Base-by-base conservation (phyloP, 2,113 vertebrate species). In the Sphaerodactylus townsendi region DNA sequence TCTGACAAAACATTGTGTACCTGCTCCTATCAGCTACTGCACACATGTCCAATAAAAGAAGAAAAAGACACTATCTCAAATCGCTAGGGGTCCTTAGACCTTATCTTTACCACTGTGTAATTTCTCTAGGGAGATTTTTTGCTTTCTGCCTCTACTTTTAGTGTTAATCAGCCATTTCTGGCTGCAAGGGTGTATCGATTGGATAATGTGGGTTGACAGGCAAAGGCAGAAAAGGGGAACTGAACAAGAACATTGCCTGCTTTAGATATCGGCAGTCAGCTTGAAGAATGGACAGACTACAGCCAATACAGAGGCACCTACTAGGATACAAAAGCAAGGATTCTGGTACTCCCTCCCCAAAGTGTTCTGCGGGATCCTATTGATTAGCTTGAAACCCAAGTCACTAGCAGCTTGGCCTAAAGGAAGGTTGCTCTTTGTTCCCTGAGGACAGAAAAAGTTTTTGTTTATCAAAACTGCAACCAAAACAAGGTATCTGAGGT, bases 81-180 rank as follows among this genome's bases (percentile, higher is more conserved):
- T 85, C 76, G 5, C 81, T 37, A 50, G 66, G 75, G 81, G 46
- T 39, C 85, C 85, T 59, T 82, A 77, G 66, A 0, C 33, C 87
- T 89, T 84, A 84, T 87, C 80, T 89, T 83, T 37, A 3, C 5
- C 65, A 50, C 3, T 80, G 41, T 59, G 62, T 70, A 65, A 70
- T 62, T n/a, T 80, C 86, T 81, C 88, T 1, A 35, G 28, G 2
- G 71, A 81, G 68, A 75, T 87, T 90, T 87, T 82, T 35, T 79
- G 74, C 74, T 86, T 87, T 72, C 35, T 82, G 3, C 2, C 56
- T n/a, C 78, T 86, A 50, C 75, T 66, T 74, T 23, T 68, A 10
- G 46, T 7, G 41, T 82, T 89, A 71, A 87, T 82, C 81, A 88
- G 82, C 81, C n/a, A 25, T 2, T 86, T 81, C 79, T 5, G 39